Conservation (phyloP, 2,888 invertebrate species). For the Sinodicranocentrus sp. region DNA sequence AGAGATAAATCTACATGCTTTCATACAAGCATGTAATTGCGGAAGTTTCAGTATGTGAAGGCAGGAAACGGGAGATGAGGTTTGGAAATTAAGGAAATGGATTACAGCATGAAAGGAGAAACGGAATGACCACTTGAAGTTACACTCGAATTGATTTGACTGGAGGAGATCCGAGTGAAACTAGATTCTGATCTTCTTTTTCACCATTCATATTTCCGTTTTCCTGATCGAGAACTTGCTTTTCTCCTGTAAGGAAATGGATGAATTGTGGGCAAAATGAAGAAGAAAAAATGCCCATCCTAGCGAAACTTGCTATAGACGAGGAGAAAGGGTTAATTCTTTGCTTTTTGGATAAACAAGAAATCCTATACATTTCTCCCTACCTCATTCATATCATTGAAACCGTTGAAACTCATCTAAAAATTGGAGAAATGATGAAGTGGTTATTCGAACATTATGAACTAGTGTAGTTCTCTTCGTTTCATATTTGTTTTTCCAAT, state of each 20-base stretch:
- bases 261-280: too few species aligned
- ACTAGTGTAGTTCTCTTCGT: not conserved
- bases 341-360: too few species aligned
- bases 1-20: not conserved
- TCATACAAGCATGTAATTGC: slow-evolving; percentile 15
- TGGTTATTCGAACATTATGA: too few species aligned
- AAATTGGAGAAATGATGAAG: too few species aligned
- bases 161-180: slow-evolving; percentile 7
- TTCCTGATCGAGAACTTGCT: not conserved
- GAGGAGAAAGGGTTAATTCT: too few species aligned
- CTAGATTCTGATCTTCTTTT: slow-evolving; percentile 17
- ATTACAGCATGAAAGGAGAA: slow-evolving; percentile 22
- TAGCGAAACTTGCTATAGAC: too few species aligned
- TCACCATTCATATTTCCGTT: slow-evolving; percentile 27
- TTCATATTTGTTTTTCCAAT: slow-evolving; percentile 1
- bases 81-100: slow-evolving; percentile 60
- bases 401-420: too few species aligned
- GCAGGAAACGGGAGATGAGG: slow-evolving; percentile 16
- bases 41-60: slow-evolving; percentile 21
- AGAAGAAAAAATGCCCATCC: too few species aligned
- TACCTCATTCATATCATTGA: too few species aligned
- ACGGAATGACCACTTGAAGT: slow-evolving; percentile 45
- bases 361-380: too few species aligned
- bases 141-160: slow-evolving; percentile 36
- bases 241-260: too few species aligned